phyloP scores from a whole-genome alignment of 2,113 vertebrate genomes.

The Scalopus aquaticus region DNA sequence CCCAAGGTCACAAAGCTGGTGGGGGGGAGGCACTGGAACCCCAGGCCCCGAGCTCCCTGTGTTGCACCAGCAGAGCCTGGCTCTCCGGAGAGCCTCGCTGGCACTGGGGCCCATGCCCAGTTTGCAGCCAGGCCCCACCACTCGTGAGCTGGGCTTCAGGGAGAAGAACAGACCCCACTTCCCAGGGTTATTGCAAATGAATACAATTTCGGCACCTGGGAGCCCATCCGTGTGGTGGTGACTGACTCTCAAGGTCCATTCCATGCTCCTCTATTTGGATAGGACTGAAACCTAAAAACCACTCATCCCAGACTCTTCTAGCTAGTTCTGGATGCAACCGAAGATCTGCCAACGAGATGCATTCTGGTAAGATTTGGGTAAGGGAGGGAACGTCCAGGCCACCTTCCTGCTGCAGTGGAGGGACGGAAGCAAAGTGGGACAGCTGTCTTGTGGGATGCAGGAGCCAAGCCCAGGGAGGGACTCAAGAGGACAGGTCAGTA shows the following conservation, averaged over 20 bases:
- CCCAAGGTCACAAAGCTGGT: not conserved
- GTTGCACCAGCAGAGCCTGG: not conserved
- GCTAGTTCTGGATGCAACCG: not conserved
- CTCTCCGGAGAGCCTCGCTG: not conserved
- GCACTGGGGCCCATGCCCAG: no score
- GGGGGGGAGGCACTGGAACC: not conserved
- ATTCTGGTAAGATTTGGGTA: no score
- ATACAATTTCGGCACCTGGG: not conserved
- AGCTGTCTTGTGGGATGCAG: no score
- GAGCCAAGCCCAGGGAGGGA: not conserved
- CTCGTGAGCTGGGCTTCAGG: not conserved
- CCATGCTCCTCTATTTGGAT: no score
- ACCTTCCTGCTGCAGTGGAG: no score
- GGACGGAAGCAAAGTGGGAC: no score
- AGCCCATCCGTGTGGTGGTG: not conserved
- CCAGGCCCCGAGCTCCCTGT: not conserved
- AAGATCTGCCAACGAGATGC: no score
- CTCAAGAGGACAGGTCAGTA: no score
- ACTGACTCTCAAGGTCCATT: no score
- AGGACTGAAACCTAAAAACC: no score
- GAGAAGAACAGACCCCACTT: not conserved
- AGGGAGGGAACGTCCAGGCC: no score
- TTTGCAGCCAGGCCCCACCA: not conserved
- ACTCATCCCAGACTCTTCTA: not conserved
- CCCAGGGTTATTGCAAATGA: rapidly evolving